These are phyloP conservation scores for Xenopus borealis DNA, from an alignment of 2,113 vertebrate species.

Conservation along the genomic window DNA sequence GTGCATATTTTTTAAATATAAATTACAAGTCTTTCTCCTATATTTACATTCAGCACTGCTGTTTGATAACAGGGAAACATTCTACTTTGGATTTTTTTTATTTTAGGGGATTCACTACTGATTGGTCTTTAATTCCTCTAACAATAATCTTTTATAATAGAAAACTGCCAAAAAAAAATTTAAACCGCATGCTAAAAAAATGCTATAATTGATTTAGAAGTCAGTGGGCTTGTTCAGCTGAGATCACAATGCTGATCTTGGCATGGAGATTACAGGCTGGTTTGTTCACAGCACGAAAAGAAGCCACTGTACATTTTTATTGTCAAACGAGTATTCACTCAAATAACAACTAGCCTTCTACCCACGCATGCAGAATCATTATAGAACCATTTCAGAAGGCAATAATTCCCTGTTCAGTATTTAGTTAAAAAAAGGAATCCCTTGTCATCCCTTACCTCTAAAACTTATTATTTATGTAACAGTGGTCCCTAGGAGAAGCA, in stretches of 20 bases:
- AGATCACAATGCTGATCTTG: conserved; percentile 2
- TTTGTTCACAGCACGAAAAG: conserved; percentile 8
- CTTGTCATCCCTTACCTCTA: too few relatives aligned
- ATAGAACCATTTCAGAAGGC: not conserved
- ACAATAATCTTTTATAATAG: conserved; percentile 8
- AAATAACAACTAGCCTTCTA: conserved; percentile 3
- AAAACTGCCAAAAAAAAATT: conserved; percentile 6
- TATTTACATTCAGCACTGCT: too few relatives aligned
- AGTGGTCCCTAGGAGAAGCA: too few relatives aligned
- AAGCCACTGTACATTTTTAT: conserved; percentile 3
- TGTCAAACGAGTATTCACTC: conserved; percentile 19
- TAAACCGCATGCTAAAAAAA: not conserved
- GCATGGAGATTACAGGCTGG: conserved; percentile 8
- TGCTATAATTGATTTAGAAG: conserved; percentile 9
- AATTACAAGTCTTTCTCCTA: too few relatives aligned
- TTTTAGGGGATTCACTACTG: too few relatives aligned
- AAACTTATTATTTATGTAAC: too few relatives aligned
- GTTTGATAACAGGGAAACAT: too few relatives aligned
- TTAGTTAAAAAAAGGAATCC: too few relatives aligned
- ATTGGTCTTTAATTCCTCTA: not conserved
- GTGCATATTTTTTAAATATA: too few relatives aligned
- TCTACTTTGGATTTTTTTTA: too few relatives aligned
- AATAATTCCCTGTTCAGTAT: too few relatives aligned
- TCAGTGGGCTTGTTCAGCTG: not conserved
- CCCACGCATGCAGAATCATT: not conserved